Evolutionary conservation across 2,888 invertebrate species (phyloP).

Genomic region (Melieria picta): DNA sequence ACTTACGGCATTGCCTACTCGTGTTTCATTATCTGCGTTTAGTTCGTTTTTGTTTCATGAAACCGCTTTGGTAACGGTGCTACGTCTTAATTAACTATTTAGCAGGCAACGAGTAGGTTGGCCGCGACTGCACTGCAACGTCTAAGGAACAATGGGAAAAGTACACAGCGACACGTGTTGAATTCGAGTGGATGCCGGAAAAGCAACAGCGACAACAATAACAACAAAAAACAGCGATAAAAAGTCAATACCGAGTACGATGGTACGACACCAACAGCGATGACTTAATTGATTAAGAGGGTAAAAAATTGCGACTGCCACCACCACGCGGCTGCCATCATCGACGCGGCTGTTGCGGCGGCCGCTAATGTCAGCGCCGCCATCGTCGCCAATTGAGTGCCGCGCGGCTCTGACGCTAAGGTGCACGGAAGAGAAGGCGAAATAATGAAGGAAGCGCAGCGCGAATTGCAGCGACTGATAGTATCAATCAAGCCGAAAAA

Average conservation of each 20-base stretch:
- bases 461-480: conserved; percentile 1
- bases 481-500: conserved; percentile 21
- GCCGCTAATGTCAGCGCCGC: not conserved
- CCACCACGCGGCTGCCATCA: conserved; percentile 25
- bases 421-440: conserved; percentile 1
- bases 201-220: conserved; percentile 34
- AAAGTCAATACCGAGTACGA: conserved; percentile 42
- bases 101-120: conserved; percentile 4
- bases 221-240: conserved; percentile 34
- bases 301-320: conserved; percentile 56
- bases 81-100: conserved; percentile 57
- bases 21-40: conserved; percentile 21
- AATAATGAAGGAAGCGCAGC: not conserved
- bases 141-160: conserved; percentile 40
- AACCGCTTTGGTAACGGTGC: conserved; percentile 41
- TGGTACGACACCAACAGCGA: conserved; percentile 36
- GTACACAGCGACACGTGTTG: conserved; percentile 49
- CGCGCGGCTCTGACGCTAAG: conserved; percentile 23
- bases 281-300: conserved; percentile 62
- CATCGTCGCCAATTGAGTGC: conserved; percentile 11
- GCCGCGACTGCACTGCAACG: not conserved
- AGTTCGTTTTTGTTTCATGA: conserved; percentile 19
- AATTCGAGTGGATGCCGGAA: conserved; percentile 39
- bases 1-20: conserved; percentile 13
- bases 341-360: not conserved